phyloP scores from a whole-genome alignment of 2,113 vertebrate species.

The Catharus fuscescens region DNA sequence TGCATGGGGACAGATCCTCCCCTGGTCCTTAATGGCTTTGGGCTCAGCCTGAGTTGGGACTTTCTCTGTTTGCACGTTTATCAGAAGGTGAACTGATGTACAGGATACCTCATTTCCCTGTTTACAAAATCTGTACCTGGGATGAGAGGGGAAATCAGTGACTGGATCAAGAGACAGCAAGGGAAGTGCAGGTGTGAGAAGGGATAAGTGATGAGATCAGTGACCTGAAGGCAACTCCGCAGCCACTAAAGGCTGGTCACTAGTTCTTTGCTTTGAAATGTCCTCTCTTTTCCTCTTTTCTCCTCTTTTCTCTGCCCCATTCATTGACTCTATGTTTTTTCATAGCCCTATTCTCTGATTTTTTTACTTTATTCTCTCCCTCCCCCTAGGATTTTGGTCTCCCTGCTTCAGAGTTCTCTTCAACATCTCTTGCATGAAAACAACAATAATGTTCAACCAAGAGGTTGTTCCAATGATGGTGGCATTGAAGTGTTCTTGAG shows the following conservation, averaged over 20 bases:
- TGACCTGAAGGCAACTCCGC: neutral
- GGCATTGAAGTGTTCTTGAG: neutral
- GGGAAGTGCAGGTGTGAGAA: neutral
- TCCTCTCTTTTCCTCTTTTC: neutral
- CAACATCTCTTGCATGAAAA: neutral
- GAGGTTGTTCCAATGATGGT: neutral
- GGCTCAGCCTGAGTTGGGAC: neutral
- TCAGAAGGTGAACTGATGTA: neutral
- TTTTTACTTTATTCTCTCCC: neutral
- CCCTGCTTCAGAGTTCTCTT: neutral
- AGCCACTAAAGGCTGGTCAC: neutral
- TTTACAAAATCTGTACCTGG: neutral
- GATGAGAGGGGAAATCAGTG: neutral
- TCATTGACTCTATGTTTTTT: neutral
- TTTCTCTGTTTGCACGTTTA: neutral
- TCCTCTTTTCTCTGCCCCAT: neutral
- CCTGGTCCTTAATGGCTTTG: neutral
- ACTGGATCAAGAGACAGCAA: neutral
- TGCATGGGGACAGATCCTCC: neutral
- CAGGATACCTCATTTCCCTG: neutral
- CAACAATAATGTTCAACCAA: neutral
- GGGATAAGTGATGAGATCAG: neutral
- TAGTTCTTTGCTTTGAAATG: neutral
- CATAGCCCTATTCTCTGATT: neutral
- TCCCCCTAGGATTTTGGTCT: neutral